A percentile compares a stretch with the other conserved stretches of the same genome.
Conservation (phyloP, 2,888 invertebrate species). For the Pollenia amentaria region DNA sequence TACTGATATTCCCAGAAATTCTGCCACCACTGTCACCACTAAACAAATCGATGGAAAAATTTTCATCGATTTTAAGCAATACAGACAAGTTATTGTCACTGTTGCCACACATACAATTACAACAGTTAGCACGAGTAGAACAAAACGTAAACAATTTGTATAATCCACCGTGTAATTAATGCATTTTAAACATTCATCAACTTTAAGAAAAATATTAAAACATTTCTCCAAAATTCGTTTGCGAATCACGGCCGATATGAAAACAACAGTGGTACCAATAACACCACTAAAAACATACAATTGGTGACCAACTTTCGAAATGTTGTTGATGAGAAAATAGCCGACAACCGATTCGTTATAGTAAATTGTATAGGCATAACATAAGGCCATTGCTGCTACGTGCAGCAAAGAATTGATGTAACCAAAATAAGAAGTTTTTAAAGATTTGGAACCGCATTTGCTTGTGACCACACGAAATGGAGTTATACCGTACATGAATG, state of each 20-base stretch:
- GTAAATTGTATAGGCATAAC: constrained; percentile 61
- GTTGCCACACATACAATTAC: constrained; percentile 39
- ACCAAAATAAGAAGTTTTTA: constrained; percentile 60
- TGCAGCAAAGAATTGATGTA: constrained; percentile 63
- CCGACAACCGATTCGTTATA: constrained; percentile 74
- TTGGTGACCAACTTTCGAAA: constrained; percentile 69
- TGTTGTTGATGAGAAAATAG: constrained; percentile 71
- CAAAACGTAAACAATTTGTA: constrained; percentile 42
- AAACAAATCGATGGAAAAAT: constrained; percentile 71
- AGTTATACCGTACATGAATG: constrained; percentile 70
- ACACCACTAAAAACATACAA: constrained; percentile 64
- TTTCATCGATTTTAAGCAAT: constrained; percentile 68
- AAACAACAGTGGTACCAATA: constrained; percentile 57
- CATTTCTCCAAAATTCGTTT: constrained; percentile 63
- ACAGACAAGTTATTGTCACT: constrained; percentile 50
- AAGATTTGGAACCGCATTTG: constrained; percentile 57
- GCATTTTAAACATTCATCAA: constrained; percentile 48
- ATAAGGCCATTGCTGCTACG: constrained; percentile 41
- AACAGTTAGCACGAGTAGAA: constrained; percentile 34
- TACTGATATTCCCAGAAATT: constrained; percentile 68
- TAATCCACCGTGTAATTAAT: constrained; percentile 63
- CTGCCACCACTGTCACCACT: constrained; percentile 60
- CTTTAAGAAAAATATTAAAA: constrained; percentile 53
- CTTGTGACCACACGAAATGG: constrained; percentile 70
- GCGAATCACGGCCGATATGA: constrained; percentile 56